Evolutionary conservation across 2,113 vertebrate genomes (phyloP), one percentile per base, ranked within the genome.

Genomic region (Dryoscopus gambensis): DNA sequence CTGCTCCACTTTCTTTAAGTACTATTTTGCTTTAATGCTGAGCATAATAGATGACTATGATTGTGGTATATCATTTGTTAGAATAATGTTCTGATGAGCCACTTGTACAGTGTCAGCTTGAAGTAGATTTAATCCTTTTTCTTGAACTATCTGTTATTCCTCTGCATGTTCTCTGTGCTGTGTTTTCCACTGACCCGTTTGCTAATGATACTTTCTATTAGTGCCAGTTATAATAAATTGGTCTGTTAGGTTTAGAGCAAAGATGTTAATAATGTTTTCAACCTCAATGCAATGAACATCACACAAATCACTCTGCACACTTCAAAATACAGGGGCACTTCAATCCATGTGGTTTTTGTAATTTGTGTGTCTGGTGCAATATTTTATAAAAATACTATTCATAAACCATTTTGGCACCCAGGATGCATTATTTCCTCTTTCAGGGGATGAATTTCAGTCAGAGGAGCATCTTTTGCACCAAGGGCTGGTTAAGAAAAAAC

Each of bases 221-320:
- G 40, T 68, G 30, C 56, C 74, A 44, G 87, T 93, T 89, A 91
- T 96, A 97, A 96, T 82, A 90, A 97, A 96, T 87, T 91, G 91
- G 31, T 82, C 69, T 95, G 50, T 62, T 94, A 96, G 55, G 21
- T 89, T 95, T 93, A 69, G 52, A 91, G 56, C 37, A 93, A 97
- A 97, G 39, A 64, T 74, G 87, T 95, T 92, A 90, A 94, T 94
- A 88, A 79, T 85, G 33, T 96, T 96, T 96, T 90, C 87, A 97
- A 47, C 78, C 77, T 80, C 78, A 94, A 79, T 52, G 93, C 87
- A 94, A 59, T 74, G 50, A 56, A 19, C 82, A 87, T 90, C n/a
- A 79, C 69, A 60, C 57, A 84, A 93, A 96, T 94, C 50, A 82
- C 22, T 76, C 25, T 4, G 22, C 62, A 47, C 69, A 20, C 59